phyloP scores from a whole-genome alignment of 64 coral and sea anemone genomes.

The Dendronephthya gigantea region DNA sequence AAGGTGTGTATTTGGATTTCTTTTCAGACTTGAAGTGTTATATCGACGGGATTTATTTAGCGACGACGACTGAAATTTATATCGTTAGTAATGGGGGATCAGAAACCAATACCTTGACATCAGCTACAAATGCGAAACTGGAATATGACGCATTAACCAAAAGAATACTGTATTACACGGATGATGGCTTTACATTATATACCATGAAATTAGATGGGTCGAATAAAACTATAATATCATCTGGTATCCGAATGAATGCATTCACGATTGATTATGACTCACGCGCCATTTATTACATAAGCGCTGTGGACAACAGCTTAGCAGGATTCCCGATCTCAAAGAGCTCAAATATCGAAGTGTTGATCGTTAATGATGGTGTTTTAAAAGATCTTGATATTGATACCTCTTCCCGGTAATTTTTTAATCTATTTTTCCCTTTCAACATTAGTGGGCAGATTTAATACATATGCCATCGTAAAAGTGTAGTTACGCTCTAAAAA shows the following conservation, averaged over 20 bases:
- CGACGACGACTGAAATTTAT: not conserved
- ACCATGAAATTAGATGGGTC: not conserved
- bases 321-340: not conserved
- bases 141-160: not conserved
- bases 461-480: too few species aligned
- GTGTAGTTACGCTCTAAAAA: too few species aligned
- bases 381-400: not conserved
- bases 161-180: not conserved
- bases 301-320: not conserved
- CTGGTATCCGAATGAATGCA: not conserved
- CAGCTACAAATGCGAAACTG: not conserved
- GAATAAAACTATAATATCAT: not conserved
- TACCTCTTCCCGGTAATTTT: not conserved
- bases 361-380: not conserved
- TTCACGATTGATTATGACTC: not conserved
- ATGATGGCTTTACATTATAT: not conserved
- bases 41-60: not conserved
- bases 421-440: not conserved
- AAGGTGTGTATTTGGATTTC: not conserved
- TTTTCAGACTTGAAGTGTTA: not conserved
- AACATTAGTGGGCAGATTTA: not conserved
- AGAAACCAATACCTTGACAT: not conserved
- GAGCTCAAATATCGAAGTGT: not conserved
- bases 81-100: not conserved
- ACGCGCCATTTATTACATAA: not conserved